Percentiles rank a stretch among this genome's conserved stretches.
Conservation (phyloP, 30 jellyfish, hydroid and myxozoan genomes). For the Calvadosia cruxmelitensis region DNA sequence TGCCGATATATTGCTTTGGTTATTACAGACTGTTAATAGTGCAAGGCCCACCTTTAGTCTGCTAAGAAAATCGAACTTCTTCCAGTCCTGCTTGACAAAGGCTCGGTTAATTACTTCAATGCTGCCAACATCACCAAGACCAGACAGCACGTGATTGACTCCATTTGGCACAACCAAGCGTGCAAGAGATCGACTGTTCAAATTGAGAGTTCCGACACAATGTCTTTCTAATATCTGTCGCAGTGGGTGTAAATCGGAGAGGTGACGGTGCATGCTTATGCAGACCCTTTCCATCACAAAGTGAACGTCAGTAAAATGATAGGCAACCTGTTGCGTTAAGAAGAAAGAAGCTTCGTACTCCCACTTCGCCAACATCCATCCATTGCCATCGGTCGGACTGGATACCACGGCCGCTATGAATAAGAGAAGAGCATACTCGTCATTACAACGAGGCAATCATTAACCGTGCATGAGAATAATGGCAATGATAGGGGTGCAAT, state of each 20-base stretch:
- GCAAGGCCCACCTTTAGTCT: neutral
- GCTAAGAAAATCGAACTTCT: neutral
- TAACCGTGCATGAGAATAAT: too few species aligned
- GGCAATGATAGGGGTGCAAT: too few species aligned
- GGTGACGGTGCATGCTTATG: neutral
- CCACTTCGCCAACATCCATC: neutral
- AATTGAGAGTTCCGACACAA: neutral
- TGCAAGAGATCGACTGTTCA: neutral
- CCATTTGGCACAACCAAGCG: neutral
- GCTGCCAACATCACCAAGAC: neutral
- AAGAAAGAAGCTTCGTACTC: neutral
- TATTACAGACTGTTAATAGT: too few species aligned
- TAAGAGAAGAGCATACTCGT: too few species aligned
- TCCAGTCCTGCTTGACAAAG: neutral
- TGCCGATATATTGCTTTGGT: too few species aligned
- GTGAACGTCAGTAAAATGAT: neutral
- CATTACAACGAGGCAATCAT: too few species aligned
- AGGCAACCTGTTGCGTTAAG: neutral
- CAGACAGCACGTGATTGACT: neutral
- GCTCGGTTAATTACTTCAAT: neutral
- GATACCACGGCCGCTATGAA: neutral
- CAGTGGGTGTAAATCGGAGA: neutral
- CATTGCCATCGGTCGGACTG: neutral
- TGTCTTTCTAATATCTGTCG: neutral
- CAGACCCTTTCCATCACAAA: neutral